Evolutionary conservation across 2,888 invertebrate species (phyloP).

Genomic region (Idaea aversata): DNA sequence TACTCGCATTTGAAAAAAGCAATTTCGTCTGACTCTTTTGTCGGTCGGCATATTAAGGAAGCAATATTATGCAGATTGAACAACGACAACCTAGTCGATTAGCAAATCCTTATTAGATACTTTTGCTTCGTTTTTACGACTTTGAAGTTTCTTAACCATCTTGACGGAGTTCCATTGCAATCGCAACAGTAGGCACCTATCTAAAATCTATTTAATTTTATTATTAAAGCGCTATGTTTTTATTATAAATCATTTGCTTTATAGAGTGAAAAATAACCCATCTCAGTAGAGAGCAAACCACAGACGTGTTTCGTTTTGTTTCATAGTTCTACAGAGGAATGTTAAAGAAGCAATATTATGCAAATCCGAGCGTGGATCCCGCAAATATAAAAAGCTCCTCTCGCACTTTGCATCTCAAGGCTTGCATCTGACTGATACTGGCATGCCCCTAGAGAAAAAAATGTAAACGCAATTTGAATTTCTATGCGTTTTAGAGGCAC

Average conservation of each 20-base stretch:
- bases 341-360: constrained; percentile 81
- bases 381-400: constrained; percentile 78
- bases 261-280: constrained; percentile 4
- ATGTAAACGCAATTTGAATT: constrained; percentile 76
- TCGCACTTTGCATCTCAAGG: constrained; percentile 79
- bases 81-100: constrained; percentile 31
- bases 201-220: too few species aligned
- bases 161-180: too few species aligned
- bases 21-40: constrained; percentile 64
- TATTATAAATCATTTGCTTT: background rate
- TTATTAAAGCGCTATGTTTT: too few species aligned
- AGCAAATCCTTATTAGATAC: background rate
- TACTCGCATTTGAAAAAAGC: constrained; percentile 70
- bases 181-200: too few species aligned
- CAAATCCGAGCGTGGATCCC: constrained; percentile 73
- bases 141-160: background rate
- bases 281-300: constrained; percentile 33
- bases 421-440: constrained; percentile 74
- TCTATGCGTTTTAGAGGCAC: constrained; percentile 70
- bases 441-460: constrained; percentile 73
- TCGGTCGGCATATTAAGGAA: constrained; percentile 69
- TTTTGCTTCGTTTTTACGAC: background rate
- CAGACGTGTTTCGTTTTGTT: constrained; percentile 54
- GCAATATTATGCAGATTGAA: constrained; percentile 75
- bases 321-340: constrained; percentile 63